These are phyloP conservation scores for Cromileptes altivelis DNA, from an alignment of 2,113 vertebrate species.

Conservation along the genomic window DNA sequence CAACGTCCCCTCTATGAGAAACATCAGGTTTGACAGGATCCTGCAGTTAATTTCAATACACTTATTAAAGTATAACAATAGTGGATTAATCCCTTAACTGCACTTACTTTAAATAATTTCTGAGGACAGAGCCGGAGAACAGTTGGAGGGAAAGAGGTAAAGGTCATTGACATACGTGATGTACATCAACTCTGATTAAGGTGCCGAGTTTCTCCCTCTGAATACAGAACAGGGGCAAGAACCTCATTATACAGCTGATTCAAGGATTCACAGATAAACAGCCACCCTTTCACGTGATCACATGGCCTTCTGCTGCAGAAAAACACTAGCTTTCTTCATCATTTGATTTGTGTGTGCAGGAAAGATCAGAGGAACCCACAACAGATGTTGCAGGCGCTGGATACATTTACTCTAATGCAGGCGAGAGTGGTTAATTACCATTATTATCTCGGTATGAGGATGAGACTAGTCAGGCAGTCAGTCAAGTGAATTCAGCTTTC, in stretches of 20 bases:
- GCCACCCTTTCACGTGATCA: neutral
- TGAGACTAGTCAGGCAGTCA: neutral
- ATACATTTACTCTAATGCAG: neutral
- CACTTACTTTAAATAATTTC: conserved; percentile 40
- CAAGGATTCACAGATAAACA: neutral
- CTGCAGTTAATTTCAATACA: conserved; percentile 46
- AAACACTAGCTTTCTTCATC: neutral
- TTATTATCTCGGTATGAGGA: neutral
- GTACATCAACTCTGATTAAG: conserved; percentile 32
- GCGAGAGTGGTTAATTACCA: neutral
- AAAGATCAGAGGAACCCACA: neutral
- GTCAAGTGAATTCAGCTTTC: neutral
- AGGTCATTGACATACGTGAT: conserved; percentile 37
- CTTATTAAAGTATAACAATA: conserved; percentile 30
- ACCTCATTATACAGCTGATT: conserved; percentile 17
- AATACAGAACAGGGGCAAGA: conserved; percentile 17
- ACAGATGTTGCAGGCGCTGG: neutral
- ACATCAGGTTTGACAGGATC: conserved; percentile 15
- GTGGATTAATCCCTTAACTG: conserved; percentile 35
- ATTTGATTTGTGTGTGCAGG: neutral
- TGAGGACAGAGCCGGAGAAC: conserved; percentile 2
- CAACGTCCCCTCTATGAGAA: conserved; percentile 7
- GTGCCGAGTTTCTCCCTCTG: neutral
- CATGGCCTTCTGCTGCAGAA: neutral
- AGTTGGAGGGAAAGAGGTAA: conserved; percentile 7